phyloP scores from a whole-genome alignment of 1,140 invertebrate genomes.

The Ruditapes philippinarum region DNA sequence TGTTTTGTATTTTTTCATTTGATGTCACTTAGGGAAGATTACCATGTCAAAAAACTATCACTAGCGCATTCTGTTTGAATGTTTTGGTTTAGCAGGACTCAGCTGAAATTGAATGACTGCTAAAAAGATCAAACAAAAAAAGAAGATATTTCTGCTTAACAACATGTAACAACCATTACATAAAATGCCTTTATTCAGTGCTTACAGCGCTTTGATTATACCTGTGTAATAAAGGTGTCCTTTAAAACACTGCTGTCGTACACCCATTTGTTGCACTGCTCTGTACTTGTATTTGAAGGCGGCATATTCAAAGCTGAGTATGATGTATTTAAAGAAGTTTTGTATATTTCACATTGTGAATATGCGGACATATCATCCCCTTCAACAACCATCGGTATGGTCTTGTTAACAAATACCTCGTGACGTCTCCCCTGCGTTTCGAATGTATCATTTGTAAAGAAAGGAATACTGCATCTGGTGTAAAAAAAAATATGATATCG shows the following conservation, averaged over 20 bases:
- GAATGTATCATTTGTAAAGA: slow-evolving; percentile 59
- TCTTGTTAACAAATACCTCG: slow-evolving; percentile 53
- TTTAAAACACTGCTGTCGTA: slow-evolving; percentile 91
- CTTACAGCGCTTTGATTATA: neutral
- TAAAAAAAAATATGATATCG: too few relatives aligned
- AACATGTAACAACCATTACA: too few relatives aligned
- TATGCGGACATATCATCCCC: slow-evolving; percentile 9
- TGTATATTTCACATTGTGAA: slow-evolving; percentile 17
- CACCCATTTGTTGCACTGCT: slow-evolving; percentile 94
- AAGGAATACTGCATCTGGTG: slow-evolving; percentile 64
- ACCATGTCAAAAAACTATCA: too few relatives aligned
- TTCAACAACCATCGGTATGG: slow-evolving; percentile 57
- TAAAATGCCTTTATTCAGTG: too few relatives aligned
- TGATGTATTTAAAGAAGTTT: slow-evolving; percentile 36
- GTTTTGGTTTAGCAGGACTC: too few relatives aligned
- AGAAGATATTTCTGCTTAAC: too few relatives aligned
- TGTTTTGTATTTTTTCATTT: too few relatives aligned
- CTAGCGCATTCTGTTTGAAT: too few relatives aligned
- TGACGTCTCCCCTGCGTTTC: slow-evolving; percentile 60
- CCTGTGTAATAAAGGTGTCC: slow-evolving; percentile 53
- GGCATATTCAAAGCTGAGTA: slow-evolving; percentile 57
- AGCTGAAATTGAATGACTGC: too few relatives aligned
- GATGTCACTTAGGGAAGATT: too few relatives aligned
- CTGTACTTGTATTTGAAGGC: slow-evolving; percentile 91
- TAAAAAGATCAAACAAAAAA: too few relatives aligned